Conservation (phyloP, 2,888 invertebrate genomes). For the Lutraria lutraria region DNA sequence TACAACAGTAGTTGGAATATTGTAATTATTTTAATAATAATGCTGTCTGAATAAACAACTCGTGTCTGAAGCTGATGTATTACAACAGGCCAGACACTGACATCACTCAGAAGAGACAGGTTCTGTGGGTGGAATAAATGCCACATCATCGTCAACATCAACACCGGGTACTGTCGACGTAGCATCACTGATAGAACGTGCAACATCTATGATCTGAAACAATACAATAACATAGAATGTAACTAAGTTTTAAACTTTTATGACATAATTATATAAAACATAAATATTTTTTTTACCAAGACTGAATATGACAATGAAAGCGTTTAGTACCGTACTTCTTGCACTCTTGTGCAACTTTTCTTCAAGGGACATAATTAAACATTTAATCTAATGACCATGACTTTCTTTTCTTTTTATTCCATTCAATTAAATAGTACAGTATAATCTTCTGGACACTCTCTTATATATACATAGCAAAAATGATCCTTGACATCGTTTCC, state of each 20-base stretch:
- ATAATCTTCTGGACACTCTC: too few relatives aligned
- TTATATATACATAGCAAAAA: too few relatives aligned
- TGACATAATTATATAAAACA: not conserved
- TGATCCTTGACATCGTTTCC: too few relatives aligned
- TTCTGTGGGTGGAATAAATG: not conserved
- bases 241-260: not conserved
- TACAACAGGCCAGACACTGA: too few relatives aligned
- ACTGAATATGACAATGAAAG: not conserved
- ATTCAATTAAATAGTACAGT: too few relatives aligned
- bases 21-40: too few relatives aligned
- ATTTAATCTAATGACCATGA: not conserved
- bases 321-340: not conserved
- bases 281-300: not conserved
- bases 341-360: not conserved
- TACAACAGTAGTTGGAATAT: too few relatives aligned
- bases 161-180: conserved; percentile 75
- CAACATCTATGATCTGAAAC: conserved; percentile 67
- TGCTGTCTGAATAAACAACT: too few relatives aligned
- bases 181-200: conserved; percentile 72
- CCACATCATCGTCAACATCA: conserved; percentile 24
- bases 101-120: not conserved
- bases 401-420: too few relatives aligned
- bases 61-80: too few relatives aligned
- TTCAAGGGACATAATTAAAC: not conserved
- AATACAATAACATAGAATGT: not conserved